Percentiles rank a stretch among this genome's conserved stretches.
Evolutionary conservation across 1,140 invertebrate genomes (phyloP).

Genomic region (Papilio polytes): DNA sequence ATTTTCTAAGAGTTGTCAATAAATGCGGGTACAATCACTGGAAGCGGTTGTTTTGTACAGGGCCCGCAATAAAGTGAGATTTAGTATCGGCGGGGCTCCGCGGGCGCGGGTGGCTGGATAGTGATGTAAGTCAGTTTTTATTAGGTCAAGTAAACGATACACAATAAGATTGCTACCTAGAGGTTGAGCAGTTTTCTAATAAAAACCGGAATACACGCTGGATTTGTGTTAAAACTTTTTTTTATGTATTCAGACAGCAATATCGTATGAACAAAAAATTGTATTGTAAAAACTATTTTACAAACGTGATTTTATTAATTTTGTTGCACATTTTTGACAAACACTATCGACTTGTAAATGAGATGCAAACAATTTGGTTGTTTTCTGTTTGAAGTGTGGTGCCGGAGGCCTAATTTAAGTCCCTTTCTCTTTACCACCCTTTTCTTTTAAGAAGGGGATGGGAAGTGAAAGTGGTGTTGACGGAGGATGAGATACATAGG

Average conservation of each 20-base stretch:
- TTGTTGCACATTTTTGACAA: no score
- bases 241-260: neutral
- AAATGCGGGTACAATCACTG: neutral
- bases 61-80: neutral
- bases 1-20: neutral
- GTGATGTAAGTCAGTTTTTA: neutral
- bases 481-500: no score
- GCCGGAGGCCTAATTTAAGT: no score
- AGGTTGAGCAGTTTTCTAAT: neutral
- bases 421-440: no score
- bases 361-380: no score
- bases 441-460: no score
- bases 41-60: neutral
- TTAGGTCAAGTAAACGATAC: constrained; percentile 23
- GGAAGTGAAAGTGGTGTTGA: no score
- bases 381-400: no score
- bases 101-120: neutral
- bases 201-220: neutral
- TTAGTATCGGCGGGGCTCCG: neutral
- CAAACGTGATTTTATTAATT: no score
- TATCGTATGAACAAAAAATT: no score
- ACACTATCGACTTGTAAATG: no score
- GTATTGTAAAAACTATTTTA: no score
- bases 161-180: constrained; percentile 7
- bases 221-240: neutral